Evolutionary conservation across 2,113 vertebrate genomes (phyloP), one percentile per base, ranked within the genome.

Genomic region (Bubo blakistoni): DNA sequence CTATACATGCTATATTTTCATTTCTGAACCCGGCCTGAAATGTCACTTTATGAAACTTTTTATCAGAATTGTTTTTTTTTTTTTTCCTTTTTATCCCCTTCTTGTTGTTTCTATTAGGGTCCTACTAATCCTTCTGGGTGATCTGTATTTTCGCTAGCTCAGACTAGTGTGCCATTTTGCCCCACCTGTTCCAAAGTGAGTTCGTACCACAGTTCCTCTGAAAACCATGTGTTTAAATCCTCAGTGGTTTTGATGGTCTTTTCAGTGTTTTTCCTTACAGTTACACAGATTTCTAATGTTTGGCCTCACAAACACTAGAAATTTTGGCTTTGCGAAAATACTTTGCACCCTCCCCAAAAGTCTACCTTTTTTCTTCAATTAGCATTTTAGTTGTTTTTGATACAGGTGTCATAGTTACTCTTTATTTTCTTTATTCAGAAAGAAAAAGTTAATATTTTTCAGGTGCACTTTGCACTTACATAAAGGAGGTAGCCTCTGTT

Each of bases 51-150:
- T 71, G n/a, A 47, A 88, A 55, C 16, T 76, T 63, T 63, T 51
- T 44, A 5, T 66, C 29, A 51, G 11, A 55, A 8, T 24, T 66
- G 40, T 62, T 7, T 16, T 71, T 34, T 36, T 69, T 34, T 13
- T 24, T 59, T 40, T 10, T 4, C 7, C 4, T 14, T 47, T 70
- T 61, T 38, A 11, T 4, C 3, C 6, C 0, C 4, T 5, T 6
- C 0, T 21, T 65, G 7, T 30, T 73, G 12, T 47, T 66, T 83
- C 22, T 70, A 2, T 11, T 44, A 25, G 84, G 16, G 10, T 89
- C 5, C 22, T 63, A 3, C 24, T 71, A 76, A 49, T 91, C 7
- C 32, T 88, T 19, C 55, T 65, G 62, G 13, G 17, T 54, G 44
- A 61, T 11, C 47, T 94, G 26, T 88, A 8, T 88, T 90, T 92